Evolutionary conservation across 1,140 invertebrate genomes (phyloP).

Genomic region (Drosophila kurseongensis): DNA sequence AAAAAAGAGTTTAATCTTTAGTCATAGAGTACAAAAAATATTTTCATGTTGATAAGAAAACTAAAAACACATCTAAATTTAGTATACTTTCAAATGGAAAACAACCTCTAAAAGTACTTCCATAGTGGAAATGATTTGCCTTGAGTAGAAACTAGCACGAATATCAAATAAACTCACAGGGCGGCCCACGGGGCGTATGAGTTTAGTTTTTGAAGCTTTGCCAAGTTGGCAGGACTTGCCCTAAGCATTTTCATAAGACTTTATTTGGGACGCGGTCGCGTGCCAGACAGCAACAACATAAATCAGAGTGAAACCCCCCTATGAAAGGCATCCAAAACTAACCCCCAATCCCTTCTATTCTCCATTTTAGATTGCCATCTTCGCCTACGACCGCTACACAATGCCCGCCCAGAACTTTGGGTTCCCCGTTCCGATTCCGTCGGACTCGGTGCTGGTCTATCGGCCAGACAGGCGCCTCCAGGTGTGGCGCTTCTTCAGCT

Average conservation of each 20-base stretch:
- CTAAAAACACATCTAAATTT: background rate
- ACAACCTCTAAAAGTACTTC: background rate
- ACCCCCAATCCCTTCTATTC: slow-evolving; percentile 66
- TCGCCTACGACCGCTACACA: slow-evolving; percentile 91
- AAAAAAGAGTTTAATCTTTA: slow-evolving; percentile 1
- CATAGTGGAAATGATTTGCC: slow-evolving; percentile 13
- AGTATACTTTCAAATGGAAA: background rate
- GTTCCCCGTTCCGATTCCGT: slow-evolving; percentile 93
- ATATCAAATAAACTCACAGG: slow-evolving; percentile 10
- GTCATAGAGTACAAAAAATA: no score
- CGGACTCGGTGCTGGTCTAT: slow-evolving; percentile 97
- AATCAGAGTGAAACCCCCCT: slow-evolving; percentile 50
- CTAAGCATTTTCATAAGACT: slow-evolving; percentile 31
- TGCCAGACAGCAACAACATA: slow-evolving; percentile 69
- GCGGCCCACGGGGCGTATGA: slow-evolving; percentile 27
- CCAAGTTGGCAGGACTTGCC: slow-evolving; percentile 69
- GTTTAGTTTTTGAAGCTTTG: slow-evolving; percentile 55
- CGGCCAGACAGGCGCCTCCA: slow-evolving; percentile 95
- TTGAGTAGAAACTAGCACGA: slow-evolving; percentile 23
- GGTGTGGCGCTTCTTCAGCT: slow-evolving; percentile 97
- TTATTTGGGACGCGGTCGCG: slow-evolving; percentile 71
- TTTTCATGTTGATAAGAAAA: background rate
- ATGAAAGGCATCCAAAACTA: slow-evolving; percentile 28
- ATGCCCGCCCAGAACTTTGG: slow-evolving; percentile 87
- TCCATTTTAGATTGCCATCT: slow-evolving; percentile 92